phyloP scores from a whole-genome alignment of 2,888 invertebrate species.

The Bimastos eiseni region DNA sequence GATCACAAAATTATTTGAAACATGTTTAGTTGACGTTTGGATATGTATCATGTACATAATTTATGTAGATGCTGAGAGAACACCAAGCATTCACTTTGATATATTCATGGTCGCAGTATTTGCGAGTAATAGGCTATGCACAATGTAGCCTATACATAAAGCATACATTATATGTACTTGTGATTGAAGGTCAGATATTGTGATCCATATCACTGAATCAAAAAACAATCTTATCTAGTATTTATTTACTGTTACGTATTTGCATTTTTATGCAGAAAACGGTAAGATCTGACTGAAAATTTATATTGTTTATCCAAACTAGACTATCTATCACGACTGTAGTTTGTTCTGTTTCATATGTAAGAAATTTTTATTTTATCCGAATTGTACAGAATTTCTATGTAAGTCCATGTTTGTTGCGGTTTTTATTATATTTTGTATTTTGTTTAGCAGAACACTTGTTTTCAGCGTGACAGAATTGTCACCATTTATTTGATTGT shows the following conservation, averaged over 20 bases:
- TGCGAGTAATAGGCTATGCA: too few relatives aligned
- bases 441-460: not conserved
- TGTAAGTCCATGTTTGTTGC: not conserved
- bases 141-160: not conserved
- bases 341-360: not conserved
- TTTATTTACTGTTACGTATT: not conserved
- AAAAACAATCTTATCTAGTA: not conserved
- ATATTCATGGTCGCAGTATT: constrained; percentile 2
- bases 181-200: not conserved
- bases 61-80: not conserved
- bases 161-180: not conserved
- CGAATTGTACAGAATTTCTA: constrained; percentile 3
- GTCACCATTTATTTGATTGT: not conserved
- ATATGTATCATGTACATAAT: not conserved
- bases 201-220: not conserved
- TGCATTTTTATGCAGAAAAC: constrained; percentile 9
- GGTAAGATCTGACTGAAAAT: not conserved
- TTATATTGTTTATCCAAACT: not conserved
- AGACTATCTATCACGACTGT: constrained; percentile 13
- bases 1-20: not conserved
- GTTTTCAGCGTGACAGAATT: not conserved
- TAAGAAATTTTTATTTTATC: not conserved
- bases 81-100: not conserved
- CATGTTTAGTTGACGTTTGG: not conserved
- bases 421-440: not conserved